Percentiles rank a stretch among this genome's conserved stretches.
Evolutionary conservation across 2,888 invertebrate genomes (phyloP).

Genomic region (Ethmia dodecea): DNA sequence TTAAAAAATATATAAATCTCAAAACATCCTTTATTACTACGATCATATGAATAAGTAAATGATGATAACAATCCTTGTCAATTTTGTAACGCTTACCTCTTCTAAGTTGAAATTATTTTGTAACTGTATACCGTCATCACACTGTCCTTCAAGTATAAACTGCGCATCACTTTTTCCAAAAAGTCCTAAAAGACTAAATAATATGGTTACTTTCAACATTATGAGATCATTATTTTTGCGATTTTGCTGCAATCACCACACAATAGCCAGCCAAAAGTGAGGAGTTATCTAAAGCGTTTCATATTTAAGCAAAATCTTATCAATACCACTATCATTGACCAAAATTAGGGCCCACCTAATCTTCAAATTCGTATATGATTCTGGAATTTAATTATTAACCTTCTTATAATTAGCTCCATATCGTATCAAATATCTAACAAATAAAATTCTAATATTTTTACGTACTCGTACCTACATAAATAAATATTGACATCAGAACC

Average conservation of each 20-base stretch:
- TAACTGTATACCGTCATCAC: slow-evolving; percentile 32
- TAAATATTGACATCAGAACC: too few relatives aligned
- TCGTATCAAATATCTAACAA: too few relatives aligned
- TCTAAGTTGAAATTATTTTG: slow-evolving; percentile 29
- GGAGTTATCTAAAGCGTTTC: slow-evolving; percentile 33
- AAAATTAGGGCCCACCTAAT: slow-evolving; percentile 16
- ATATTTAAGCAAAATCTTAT: slow-evolving; percentile 48
- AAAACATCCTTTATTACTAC: too few relatives aligned
- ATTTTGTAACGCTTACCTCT: slow-evolving; percentile 41
- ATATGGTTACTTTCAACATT: slow-evolving; percentile 39
- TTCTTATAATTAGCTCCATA: too few relatives aligned
- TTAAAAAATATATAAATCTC: too few relatives aligned
- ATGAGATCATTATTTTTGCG: slow-evolving; percentile 44
- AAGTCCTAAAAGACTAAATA: slow-evolving; percentile 38
- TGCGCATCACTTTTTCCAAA: slow-evolving; percentile 42
- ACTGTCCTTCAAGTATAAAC: slow-evolving; percentile 46
- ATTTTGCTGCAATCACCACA: slow-evolving; percentile 30
- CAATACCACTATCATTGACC: slow-evolving; percentile 17
- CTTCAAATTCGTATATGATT: neutral
- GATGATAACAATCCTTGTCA: too few relatives aligned
- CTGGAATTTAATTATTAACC: too few relatives aligned
- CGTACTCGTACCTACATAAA: too few relatives aligned
- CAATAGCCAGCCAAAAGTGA: slow-evolving; percentile 38
- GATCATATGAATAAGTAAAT: too few relatives aligned
- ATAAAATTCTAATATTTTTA: too few relatives aligned